phyloP scores from a whole-genome alignment of 2,888 invertebrate genomes.

The Acronicta alni region DNA sequence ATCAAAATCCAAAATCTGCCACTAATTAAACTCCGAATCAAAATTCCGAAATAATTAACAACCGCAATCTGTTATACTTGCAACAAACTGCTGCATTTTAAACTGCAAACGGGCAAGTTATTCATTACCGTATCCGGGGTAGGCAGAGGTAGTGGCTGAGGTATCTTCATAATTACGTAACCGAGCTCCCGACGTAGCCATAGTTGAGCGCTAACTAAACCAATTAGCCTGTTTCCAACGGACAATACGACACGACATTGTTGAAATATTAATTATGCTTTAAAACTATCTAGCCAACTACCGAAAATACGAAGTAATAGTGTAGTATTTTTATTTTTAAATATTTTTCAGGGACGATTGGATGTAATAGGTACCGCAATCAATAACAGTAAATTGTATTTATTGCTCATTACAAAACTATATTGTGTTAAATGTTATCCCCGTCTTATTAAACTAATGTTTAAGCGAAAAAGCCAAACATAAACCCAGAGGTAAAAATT shows the following conservation, averaged over 20 bases:
- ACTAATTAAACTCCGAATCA: conserved; percentile 13
- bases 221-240: conserved; percentile 73
- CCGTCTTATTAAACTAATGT: no score
- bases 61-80: conserved; percentile 17
- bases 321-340: no score
- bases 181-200: conserved; percentile 57
- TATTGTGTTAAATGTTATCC: no score
- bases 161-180: conserved; percentile 75
- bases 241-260: conserved; percentile 56
- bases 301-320: no score
- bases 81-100: conserved; percentile 60
- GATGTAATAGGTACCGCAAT: no score
- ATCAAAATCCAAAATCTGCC: conserved; percentile 1
- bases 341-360: no score
- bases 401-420: no score
- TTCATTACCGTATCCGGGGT: conserved; percentile 58
- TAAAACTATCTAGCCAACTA: no score
- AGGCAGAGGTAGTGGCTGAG: conserved; percentile 60
- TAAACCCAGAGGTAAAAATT: no score
- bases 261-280: not conserved
- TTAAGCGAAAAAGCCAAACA: no score
- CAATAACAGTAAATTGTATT: no score
- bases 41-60: conserved; percentile 47
- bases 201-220: conserved; percentile 79
- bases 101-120: conserved; percentile 64